Conservation (phyloP, 2,113 vertebrate species). For the Talpa occidentalis region DNA sequence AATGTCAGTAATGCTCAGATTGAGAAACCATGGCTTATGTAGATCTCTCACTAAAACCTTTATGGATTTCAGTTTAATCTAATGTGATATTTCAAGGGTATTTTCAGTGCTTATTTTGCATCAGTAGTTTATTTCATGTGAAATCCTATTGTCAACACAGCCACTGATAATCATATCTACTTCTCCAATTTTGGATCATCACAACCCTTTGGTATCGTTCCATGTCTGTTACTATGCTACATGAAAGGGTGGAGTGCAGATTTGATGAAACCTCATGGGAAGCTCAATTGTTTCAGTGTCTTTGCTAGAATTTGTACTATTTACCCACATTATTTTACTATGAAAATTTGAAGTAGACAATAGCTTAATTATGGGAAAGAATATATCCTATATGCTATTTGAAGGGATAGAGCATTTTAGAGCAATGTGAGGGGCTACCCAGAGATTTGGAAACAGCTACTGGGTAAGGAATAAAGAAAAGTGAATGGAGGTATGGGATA, state of each 20-base stretch:
- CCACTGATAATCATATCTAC: neutral
- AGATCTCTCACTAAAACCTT: conserved; percentile 4
- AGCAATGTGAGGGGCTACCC: neutral
- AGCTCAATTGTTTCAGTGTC: neutral
- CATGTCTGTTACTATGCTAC: neutral
- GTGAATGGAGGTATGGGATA: neutral
- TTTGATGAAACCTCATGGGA: neutral
- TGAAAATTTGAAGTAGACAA: neutral
- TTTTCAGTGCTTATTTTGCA: neutral
- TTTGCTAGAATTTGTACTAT: neutral
- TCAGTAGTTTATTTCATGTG: neutral
- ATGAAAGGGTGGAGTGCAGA: neutral
- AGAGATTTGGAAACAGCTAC: neutral
- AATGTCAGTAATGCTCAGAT: neutral
- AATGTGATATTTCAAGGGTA: neutral
- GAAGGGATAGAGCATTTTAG: neutral
- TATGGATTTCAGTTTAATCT: neutral
- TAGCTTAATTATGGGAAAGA: too few relatives aligned
- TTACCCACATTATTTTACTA: neutral
- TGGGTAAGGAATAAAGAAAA: neutral
- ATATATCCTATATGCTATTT: neutral
- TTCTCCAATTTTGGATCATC: neutral
- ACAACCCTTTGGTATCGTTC: neutral
- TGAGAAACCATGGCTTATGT: neutral
- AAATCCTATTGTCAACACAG: neutral